Percentiles rank a stretch among this genome's conserved stretches.
These are phyloP conservation scores for Anguilla anguilla DNA, from an alignment of 2,797 vertebrate species.

Conservation along the genomic window DNA sequence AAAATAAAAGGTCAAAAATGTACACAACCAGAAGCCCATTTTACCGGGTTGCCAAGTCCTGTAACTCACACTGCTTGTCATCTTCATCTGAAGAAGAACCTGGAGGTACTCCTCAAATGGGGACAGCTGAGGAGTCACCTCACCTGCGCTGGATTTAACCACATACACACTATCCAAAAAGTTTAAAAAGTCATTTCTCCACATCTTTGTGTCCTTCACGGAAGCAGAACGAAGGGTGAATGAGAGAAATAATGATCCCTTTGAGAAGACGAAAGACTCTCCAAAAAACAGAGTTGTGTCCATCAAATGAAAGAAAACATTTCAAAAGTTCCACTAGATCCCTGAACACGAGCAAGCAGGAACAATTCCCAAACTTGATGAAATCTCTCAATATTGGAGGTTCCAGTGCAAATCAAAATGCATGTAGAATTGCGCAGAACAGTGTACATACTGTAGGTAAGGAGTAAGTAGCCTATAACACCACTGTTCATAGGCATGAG, in stretches of 20 bases:
- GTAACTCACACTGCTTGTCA: conserved; percentile 8
- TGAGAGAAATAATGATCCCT: no score
- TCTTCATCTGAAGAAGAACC: conserved; percentile 20
- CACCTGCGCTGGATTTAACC: background rate
- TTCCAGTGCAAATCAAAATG: background rate
- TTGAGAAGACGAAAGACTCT: background rate
- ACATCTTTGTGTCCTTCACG: conserved; percentile 10
- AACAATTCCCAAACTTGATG: background rate
- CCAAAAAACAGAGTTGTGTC: background rate
- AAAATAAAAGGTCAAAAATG: no score
- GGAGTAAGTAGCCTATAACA: background rate
- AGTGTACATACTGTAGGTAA: background rate
- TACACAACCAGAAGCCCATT: background rate
- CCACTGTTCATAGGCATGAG: background rate
- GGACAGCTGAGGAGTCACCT: background rate
- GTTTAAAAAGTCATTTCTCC: background rate
- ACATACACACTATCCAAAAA: background rate
- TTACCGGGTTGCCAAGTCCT: background rate
- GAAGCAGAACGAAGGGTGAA: background rate
- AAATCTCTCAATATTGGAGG: background rate
- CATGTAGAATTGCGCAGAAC: background rate
- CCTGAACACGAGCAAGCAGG: background rate
- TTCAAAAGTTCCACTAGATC: background rate
- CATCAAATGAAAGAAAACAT: conserved; percentile 4
- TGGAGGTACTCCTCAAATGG: conserved; percentile 4